phyloP scores from a whole-genome alignment of 2,797 vertebrate genomes.

The Sebastes diploproa region DNA sequence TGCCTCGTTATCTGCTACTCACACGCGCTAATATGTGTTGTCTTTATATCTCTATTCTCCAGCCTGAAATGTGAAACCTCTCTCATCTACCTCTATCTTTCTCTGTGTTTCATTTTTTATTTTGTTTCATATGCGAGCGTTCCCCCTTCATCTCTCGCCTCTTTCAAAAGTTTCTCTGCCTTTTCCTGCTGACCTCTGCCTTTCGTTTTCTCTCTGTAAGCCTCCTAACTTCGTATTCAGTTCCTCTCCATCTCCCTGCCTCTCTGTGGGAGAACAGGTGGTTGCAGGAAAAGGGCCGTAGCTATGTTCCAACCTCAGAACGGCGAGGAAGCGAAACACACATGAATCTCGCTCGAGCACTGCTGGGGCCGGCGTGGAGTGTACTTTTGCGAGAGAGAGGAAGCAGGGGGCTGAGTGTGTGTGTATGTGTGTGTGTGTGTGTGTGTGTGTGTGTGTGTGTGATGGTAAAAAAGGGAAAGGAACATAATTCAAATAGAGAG shows the following conservation, averaged over 20 bases:
- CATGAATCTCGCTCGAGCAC: slow-evolving; percentile 54
- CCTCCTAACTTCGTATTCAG: neutral
- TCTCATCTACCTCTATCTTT: slow-evolving; percentile 39
- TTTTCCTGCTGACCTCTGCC: neutral
- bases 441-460: neutral
- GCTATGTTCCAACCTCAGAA: slow-evolving; percentile 32
- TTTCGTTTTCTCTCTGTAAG: neutral
- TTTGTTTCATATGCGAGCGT: neutral
- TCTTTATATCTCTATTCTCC: slow-evolving; percentile 58
- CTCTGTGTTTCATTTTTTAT: slow-evolving; percentile 15
- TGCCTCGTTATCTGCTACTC: slow-evolving; percentile 63
- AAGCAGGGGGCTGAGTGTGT: neutral
- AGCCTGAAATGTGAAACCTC: slow-evolving; percentile 52
- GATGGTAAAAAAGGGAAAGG: neutral
- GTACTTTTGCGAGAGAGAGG: slow-evolving; percentile 4
- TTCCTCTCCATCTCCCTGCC: neutral
- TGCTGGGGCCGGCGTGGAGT: slow-evolving; percentile 24
- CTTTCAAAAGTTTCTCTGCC: slow-evolving; percentile 13
- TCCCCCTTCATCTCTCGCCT: neutral
- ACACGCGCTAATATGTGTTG: slow-evolving; percentile 41
- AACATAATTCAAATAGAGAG: neutral
- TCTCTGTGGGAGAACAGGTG: slow-evolving; percentile 49
- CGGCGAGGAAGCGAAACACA: slow-evolving; percentile 33
- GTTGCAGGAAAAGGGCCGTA: slow-evolving; percentile 17
- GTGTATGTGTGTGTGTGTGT: neutral